Evolutionary conservation across 2,797 vertebrate genomes (phyloP).

Genomic region (Poecilia picta): DNA sequence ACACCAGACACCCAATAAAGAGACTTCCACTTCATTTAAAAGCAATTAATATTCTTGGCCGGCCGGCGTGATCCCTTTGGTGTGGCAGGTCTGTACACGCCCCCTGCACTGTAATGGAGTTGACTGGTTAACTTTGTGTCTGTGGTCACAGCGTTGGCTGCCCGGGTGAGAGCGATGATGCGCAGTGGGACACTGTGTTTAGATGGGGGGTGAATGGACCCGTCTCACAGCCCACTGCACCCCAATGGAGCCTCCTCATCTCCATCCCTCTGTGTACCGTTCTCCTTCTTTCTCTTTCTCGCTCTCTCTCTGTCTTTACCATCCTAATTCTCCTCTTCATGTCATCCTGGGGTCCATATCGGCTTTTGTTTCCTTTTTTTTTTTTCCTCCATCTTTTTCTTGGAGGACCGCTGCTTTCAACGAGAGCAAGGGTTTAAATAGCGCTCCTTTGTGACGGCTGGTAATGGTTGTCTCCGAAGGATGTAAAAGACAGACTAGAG

Average conservation of each 20-base stretch:
- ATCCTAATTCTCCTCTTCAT: constrained; percentile 58
- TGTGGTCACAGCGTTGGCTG: constrained; percentile 75
- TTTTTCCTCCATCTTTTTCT: constrained; percentile 36
- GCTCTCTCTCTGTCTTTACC: constrained; percentile 53
- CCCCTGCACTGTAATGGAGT: constrained; percentile 82
- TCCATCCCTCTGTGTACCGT: constrained; percentile 56
- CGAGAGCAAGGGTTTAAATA: constrained; percentile 78
- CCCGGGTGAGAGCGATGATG: constrained; percentile 83
- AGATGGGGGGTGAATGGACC: constrained; percentile 78
- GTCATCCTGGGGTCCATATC: constrained; percentile 60
- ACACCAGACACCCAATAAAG: constrained; percentile 89
- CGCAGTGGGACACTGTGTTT: constrained; percentile 81
- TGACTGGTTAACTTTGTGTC: constrained; percentile 86
- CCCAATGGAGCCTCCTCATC: constrained; percentile 77
- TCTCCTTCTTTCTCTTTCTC: constrained; percentile 62
- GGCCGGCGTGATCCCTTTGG: constrained; percentile 81
- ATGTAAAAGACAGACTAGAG: constrained; percentile 55
- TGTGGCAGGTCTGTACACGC: constrained; percentile 86
- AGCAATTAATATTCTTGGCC: constrained; percentile 88
- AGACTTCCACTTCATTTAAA: constrained; percentile 89
- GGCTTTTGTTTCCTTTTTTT: constrained; percentile 62
- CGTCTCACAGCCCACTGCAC: constrained; percentile 85
- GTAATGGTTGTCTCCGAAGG: constrained; percentile 73
- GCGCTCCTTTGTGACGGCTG: constrained; percentile 68
- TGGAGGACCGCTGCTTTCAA: constrained; percentile 66